These are phyloP conservation scores for Drosophila kanapiae DNA, from an alignment of 1,140 invertebrate genomes.

Conservation along the genomic window DNA sequence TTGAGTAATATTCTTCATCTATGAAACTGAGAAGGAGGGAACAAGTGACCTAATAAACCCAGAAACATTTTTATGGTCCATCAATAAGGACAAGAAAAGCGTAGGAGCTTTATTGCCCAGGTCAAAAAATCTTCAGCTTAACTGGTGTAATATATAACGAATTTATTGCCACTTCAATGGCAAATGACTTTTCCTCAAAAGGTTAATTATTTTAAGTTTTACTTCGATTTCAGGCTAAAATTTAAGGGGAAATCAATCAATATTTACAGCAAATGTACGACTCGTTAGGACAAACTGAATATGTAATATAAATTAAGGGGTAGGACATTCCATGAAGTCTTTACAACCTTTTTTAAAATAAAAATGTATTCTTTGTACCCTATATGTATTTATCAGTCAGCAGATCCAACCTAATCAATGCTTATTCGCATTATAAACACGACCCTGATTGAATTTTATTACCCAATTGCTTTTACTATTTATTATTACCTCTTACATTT, in stretches of 20 bases:
- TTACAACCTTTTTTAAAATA: background rate
- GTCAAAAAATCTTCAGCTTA: conserved; percentile 7
- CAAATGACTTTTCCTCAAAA: background rate
- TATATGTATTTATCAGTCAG: background rate
- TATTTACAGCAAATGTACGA: background rate
- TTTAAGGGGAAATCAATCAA: background rate
- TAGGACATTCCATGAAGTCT: no score
- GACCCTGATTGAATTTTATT: conserved; percentile 19
- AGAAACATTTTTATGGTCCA: conserved; percentile 9
- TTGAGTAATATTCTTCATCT: conserved; percentile 26
- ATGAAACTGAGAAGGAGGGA: background rate
- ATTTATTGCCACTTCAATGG: background rate
- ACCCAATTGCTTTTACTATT: conserved; percentile 19
- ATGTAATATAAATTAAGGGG: background rate
- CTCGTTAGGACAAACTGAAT: no score
- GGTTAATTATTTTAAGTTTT: background rate
- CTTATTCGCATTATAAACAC: background rate
- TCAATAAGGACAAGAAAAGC: conserved; percentile 3
- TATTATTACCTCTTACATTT: conserved; percentile 22
- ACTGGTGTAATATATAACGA: conserved; percentile 3
- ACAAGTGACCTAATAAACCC: conserved; percentile 8
- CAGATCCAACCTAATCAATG: conserved; percentile 8
- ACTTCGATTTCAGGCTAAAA: no score
- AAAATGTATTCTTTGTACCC: background rate
- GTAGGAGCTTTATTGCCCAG: background rate